Evolutionary conservation across 2,113 vertebrate genomes (phyloP).

Genomic region (Pseudonaja textilis): DNA sequence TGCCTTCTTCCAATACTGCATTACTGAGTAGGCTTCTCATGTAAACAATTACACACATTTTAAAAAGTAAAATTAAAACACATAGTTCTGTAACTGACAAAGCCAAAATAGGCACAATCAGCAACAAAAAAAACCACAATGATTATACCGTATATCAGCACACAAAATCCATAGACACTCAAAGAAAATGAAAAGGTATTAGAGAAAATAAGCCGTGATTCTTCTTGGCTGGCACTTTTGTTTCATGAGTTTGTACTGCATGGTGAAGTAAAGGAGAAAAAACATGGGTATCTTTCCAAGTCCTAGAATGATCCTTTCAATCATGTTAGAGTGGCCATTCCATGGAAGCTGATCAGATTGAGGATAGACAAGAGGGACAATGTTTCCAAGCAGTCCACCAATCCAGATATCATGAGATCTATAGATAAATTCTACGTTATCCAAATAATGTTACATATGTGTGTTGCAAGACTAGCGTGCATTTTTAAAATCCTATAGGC

Average conservation of each 20-base stretch:
- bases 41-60: not conserved
- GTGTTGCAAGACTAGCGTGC: not conserved
- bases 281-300: not conserved
- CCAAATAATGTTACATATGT: not conserved
- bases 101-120: not conserved
- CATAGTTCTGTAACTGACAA: not conserved
- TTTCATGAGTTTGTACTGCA: not conserved
- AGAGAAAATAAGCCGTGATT: not conserved
- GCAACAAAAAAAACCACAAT: not conserved
- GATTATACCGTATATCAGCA: not conserved
- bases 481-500: not conserved
- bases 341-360: not conserved
- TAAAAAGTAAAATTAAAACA: not conserved
- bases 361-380: not conserved
- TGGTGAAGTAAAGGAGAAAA: not conserved
- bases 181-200: not conserved
- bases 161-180: not conserved
- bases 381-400: not conserved
- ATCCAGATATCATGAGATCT: not conserved
- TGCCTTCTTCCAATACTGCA: not conserved
- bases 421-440: not conserved
- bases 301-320: not conserved
- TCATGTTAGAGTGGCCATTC: not conserved
- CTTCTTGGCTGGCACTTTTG: not conserved
- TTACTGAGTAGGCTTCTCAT: not conserved